Evolutionary conservation across 2,113 vertebrate species (phyloP), one percentile per base, ranked within the genome.

Genomic region (Marmota flaviventris): DNA sequence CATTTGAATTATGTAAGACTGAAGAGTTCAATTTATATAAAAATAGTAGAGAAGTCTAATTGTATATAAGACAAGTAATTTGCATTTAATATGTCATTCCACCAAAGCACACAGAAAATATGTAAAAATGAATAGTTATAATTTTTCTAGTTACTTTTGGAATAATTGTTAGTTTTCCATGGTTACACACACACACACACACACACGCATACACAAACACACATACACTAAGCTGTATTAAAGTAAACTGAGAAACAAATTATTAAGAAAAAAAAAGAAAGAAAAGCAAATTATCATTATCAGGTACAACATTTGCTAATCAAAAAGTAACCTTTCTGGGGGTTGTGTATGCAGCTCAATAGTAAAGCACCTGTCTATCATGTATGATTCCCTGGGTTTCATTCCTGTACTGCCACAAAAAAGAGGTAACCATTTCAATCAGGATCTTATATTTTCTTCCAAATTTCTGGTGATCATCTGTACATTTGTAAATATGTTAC

Each of bases 1-100:
- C 96, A 97, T 93, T 97, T 97, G 96, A 98, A 97, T 97, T 81
- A 89, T 97, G 25, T 61, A 85, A 75, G 70, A 96, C 98, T 97
- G 95, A 95, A 92, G 27, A 95, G 92, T 96, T 91, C 8, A 0
- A 61, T 93, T 20, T 72, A 96, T 32, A 97, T 65, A 98, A 96
- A 63, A 84, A 27, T 70, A 94, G 70, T 25, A 69, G 96, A 96
- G 79, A 95, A 90, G 75, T 92, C 48, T 93, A 97, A 96, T 96
- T 97, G 8, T 16, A 89, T 96, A 97, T 98, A 94, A 97, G 32
- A 8, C 22, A 79, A 45, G 4, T 58, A 2, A 76, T 69, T 69
- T 7, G 17, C 29, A 89, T 65, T 72, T 76, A 39, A 4, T 84
- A 67, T 42, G 5, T 4, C 11, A 72, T 51, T 85, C 8, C 34